Percentiles rank a stretch among this genome's conserved stretches.
These are phyloP conservation scores for Anolis sagrei DNA, from an alignment of 2,113 vertebrate species.

Conservation along the genomic window DNA sequence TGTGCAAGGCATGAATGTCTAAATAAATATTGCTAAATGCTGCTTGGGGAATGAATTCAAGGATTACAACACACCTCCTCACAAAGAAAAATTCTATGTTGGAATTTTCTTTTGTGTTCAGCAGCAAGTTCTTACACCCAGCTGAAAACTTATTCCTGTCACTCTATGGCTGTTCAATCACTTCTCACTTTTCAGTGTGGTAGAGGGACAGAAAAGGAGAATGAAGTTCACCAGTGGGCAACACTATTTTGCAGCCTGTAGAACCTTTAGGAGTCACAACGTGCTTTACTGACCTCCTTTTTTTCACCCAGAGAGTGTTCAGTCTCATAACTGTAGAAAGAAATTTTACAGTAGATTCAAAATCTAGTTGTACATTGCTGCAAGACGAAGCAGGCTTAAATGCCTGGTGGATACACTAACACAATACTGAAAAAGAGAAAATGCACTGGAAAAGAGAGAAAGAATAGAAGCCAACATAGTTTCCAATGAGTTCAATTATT, in stretches of 20 bases:
- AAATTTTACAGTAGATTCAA: too few species aligned
- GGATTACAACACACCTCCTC: constrained; percentile 52
- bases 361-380: background rate
- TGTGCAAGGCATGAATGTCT: background rate
- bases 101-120: constrained; percentile 56
- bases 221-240: background rate
- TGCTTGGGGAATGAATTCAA: constrained; percentile 44
- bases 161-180: constrained; percentile 15
- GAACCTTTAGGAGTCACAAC: background rate
- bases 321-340: background rate
- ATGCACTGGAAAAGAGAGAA: background rate
- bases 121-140: constrained; percentile 23
- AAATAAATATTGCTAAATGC: constrained; percentile 59
- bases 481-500: background rate
- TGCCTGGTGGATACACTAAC: background rate
- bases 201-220: background rate
- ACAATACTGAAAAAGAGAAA: background rate
- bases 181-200: background rate
- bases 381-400: too few species aligned
- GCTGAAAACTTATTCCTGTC: constrained; percentile 42
- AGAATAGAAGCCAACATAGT: background rate
- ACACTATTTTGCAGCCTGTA: background rate
- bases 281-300: background rate
- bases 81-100: constrained; percentile 59
- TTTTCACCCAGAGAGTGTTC: too few species aligned